phyloP scores from a whole-genome alignment of 2,888 invertebrate species.

The Steromphala cineraria region DNA sequence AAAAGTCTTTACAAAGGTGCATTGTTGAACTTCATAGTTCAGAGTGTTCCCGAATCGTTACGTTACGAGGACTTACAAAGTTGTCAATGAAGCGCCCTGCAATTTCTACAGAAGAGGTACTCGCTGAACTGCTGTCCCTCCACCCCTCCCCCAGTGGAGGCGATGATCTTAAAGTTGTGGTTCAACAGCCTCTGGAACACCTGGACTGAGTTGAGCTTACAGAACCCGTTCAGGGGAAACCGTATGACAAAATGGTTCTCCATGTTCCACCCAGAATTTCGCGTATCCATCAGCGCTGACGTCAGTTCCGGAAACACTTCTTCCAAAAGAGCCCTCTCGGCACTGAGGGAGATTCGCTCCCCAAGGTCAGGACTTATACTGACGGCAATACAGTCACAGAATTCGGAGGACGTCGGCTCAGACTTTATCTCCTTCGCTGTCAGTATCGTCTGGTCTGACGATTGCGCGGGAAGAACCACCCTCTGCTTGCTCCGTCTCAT shows the following conservation, averaged over 20 bases:
- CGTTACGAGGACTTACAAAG: too few species aligned
- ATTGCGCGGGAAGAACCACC: constrained; percentile 9
- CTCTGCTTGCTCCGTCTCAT: constrained; percentile 38
- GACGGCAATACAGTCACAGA: constrained; percentile 86
- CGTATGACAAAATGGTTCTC: constrained; percentile 89
- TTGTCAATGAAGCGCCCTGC: constrained; percentile 38
- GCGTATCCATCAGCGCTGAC: constrained; percentile 85
- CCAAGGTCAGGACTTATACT: constrained; percentile 88
- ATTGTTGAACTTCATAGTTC: too few species aligned
- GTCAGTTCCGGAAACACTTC: constrained; percentile 80
- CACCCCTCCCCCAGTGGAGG: constrained; percentile 90
- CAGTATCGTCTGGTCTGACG: constrained; percentile 32
- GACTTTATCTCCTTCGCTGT: constrained; percentile 26
- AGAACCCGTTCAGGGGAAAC: constrained; percentile 91
- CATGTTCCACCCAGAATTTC: constrained; percentile 87
- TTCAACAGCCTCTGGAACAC: constrained; percentile 88
- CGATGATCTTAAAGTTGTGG: constrained; percentile 86
- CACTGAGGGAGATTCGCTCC: constrained; percentile 88
- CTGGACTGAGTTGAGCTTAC: constrained; percentile 92
- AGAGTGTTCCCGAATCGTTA: too few species aligned
- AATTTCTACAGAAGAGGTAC: constrained; percentile 83
- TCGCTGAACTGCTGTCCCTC: constrained; percentile 93
- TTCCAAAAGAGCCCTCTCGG: constrained; percentile 82
- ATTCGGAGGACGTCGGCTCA: constrained; percentile 34
- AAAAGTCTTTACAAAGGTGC: too few species aligned